phyloP scores from a whole-genome alignment of 2,797 vertebrate genomes.

The Silurus aristotelis region DNA sequence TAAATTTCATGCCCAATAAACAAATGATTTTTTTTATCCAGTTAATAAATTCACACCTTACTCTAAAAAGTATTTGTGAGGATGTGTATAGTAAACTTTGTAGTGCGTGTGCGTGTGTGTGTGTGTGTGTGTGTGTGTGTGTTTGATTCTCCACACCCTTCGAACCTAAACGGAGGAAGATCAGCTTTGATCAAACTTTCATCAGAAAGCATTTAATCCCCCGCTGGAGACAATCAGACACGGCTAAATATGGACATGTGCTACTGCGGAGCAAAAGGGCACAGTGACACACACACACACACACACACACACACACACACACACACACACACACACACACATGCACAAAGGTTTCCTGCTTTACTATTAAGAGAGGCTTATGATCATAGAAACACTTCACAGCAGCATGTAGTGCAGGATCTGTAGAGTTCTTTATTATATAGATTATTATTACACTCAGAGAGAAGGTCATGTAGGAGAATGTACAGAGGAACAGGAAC shows the following conservation, averaged over 20 bases:
- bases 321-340: conserved; percentile 31
- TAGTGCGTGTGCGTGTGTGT: neutral
- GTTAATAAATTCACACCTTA: neutral
- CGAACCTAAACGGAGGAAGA: conserved; percentile 26
- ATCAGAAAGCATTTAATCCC: conserved; percentile 56
- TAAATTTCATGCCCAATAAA: neutral
- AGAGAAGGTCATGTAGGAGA: conserved; percentile 6
- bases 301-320: conserved; percentile 16
- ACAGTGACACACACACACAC: conserved; percentile 15
- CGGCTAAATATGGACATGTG: conserved; percentile 55
- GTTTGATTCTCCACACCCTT: conserved; percentile 67
- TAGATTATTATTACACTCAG: neutral
- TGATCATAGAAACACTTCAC: conserved; percentile 16
- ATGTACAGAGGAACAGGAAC: neutral
- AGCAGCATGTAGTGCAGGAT: conserved; percentile 13
- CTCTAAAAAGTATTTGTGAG: neutral
- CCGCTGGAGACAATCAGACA: conserved; percentile 53
- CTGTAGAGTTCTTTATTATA: neutral
- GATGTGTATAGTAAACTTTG: neutral
- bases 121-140: conserved; percentile 24
- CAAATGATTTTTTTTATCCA: neutral
- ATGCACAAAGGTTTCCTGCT: conserved; percentile 19
- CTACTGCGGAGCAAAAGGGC: conserved; percentile 51
- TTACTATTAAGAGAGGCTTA: conserved; percentile 25
- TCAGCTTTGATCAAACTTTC: conserved; percentile 63